phyloP scores from a whole-genome alignment of 1,140 invertebrate genomes.

The Drosophila ambigua region DNA sequence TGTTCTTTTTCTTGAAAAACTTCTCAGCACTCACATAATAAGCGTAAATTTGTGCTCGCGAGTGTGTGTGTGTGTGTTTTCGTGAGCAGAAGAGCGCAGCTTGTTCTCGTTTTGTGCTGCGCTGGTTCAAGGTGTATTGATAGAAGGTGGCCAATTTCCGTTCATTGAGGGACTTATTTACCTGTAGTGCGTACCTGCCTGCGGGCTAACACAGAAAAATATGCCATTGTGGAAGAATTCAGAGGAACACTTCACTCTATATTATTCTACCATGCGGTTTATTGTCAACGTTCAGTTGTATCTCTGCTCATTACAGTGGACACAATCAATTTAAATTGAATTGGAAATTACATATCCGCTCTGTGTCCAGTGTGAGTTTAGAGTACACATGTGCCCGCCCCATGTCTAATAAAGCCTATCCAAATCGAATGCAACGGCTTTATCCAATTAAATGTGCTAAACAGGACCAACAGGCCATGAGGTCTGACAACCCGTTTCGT shows the following conservation, averaged over 20 bases:
- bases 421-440: too few species aligned
- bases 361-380: background rate
- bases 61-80: constrained; percentile 17
- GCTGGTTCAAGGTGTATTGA: constrained; percentile 2
- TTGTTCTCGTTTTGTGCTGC: constrained; percentile 6
- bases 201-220: too few species aligned
- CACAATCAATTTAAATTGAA: constrained; percentile 39
- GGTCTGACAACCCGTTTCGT: too few species aligned
- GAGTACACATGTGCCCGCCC: background rate
- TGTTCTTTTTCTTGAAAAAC: constrained; percentile 65
- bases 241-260: too few species aligned
- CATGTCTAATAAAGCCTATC: too few species aligned
- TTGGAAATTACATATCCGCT: constrained; percentile 40
- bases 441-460: too few species aligned
- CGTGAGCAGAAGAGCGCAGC: constrained; percentile 18
- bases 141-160: too few species aligned
- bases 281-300: constrained; percentile 24
- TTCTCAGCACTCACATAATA: constrained; percentile 71
- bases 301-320: constrained; percentile 29
- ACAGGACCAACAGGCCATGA: too few species aligned
- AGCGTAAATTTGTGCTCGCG: constrained; percentile 59
- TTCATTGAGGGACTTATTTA: too few species aligned
- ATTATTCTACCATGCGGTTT: constrained; percentile 1
- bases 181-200: too few species aligned
- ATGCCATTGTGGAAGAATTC: too few species aligned